These are phyloP conservation scores for Aromia moschata DNA, from an alignment of 2,888 invertebrate genomes.

Conservation along the genomic window DNA sequence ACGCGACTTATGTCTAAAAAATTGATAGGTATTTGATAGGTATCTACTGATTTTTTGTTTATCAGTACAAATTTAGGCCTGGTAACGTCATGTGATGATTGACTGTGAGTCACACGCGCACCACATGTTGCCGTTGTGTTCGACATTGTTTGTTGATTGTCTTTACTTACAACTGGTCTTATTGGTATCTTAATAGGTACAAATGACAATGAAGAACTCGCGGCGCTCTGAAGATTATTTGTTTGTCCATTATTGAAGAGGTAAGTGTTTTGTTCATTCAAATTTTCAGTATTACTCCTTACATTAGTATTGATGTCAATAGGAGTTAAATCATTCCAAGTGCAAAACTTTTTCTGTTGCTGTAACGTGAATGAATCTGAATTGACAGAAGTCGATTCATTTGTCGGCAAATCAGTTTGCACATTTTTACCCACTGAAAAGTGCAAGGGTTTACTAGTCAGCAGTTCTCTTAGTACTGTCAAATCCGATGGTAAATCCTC, in stretches of 20 bases:
- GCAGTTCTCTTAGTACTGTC: constrained; percentile 37
- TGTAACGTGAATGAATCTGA: neutral
- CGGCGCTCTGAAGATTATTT: no score
- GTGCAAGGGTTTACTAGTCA: constrained; percentile 18
- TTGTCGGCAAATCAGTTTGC: constrained; percentile 41
- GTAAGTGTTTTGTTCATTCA: neutral
- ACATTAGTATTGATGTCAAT: constrained; percentile 17
- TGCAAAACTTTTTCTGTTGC: constrained; percentile 2
- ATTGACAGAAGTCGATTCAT: constrained; percentile 30
- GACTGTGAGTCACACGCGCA: neutral
- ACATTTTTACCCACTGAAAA: neutral
- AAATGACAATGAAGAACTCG: no score
- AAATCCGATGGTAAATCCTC: constrained; percentile 32
- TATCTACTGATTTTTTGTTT: neutral
- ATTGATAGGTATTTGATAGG: neutral
- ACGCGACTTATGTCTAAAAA: constrained; percentile 2
- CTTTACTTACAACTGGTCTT: no score
- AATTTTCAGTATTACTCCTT: neutral
- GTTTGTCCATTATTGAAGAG: neutral
- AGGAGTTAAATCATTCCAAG: constrained; percentile 34
- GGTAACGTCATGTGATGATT: neutral
- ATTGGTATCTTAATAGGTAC: no score
- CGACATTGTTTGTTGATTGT: no score
- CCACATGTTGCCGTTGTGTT: neutral
- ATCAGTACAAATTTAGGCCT: neutral